Conservation (phyloP, 2,888 invertebrate genomes). For the Tribolium freemani region DNA sequence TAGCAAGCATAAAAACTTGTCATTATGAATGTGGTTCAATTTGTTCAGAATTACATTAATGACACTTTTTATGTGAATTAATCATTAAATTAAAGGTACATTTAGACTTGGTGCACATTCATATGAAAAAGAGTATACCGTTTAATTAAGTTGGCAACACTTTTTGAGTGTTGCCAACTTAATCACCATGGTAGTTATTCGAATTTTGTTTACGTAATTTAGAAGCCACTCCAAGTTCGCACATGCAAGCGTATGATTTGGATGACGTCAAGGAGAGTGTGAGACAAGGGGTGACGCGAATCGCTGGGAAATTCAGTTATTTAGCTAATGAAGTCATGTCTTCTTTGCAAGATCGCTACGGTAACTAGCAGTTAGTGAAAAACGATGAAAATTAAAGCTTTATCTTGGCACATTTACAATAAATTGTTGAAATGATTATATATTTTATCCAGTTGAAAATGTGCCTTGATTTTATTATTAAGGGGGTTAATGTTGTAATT, state of each 20-base stretch:
- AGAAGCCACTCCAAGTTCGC: conserved; percentile 44
- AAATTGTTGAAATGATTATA: conserved; percentile 4
- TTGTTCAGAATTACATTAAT: too few relatives aligned
- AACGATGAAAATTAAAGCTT: conserved; percentile 13
- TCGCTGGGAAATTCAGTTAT: conserved; percentile 96
- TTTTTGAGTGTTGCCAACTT: too few relatives aligned
- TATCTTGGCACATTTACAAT: conserved; percentile 42
- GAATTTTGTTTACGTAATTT: background rate
- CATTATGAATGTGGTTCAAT: too few relatives aligned
- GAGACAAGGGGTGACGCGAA: conserved; percentile 95
- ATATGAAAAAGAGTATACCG: too few relatives aligned
- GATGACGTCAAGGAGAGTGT: conserved; percentile 98
- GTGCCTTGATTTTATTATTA: conserved; percentile 40
- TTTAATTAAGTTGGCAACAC: too few relatives aligned
- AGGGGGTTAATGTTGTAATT: conserved; percentile 36
- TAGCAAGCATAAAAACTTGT: too few relatives aligned
- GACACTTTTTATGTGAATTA: background rate
- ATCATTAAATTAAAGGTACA: too few relatives aligned
- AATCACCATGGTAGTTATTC: too few relatives aligned
- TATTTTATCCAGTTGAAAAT: conserved; percentile 34
- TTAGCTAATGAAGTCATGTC: conserved; percentile 95
- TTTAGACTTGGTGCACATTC: too few relatives aligned
- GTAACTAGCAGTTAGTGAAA: conserved; percentile 57
- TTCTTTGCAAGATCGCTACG: conserved; percentile 79
- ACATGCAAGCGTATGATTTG: conserved; percentile 81